Conservation (phyloP, 2,797 vertebrate species). For the Eulemur coronatus region DNA sequence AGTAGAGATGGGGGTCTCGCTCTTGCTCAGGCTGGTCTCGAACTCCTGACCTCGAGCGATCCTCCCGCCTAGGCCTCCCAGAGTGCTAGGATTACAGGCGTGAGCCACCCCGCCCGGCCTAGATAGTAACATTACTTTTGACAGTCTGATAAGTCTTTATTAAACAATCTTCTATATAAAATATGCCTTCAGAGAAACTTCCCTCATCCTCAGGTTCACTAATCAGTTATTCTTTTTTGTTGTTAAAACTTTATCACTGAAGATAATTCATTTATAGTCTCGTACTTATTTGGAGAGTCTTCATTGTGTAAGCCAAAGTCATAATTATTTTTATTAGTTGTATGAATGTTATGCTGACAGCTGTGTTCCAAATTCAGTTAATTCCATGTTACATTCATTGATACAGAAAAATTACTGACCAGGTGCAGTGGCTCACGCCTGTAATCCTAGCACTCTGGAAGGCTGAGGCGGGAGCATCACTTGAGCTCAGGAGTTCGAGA, state of each 20-base stretch:
- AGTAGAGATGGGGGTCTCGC: no score
- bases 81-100: no score
- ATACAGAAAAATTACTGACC: not conserved
- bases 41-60: no score
- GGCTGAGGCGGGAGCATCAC: no score
- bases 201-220: not conserved
- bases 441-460: no score
- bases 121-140: not conserved
- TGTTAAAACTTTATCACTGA: slow-evolving; percentile 36
- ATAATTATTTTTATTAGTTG: not conserved
- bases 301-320: not conserved
- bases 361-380: slow-evolving; percentile 28
- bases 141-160: not conserved
- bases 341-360: not conserved
- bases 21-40: no score
- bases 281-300: not conserved
- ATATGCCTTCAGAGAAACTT: not conserved
- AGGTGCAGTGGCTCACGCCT: no score
- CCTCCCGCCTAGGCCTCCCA: no score
- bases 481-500: no score
- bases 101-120: not conserved
- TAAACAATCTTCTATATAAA: not conserved
- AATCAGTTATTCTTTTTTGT: not conserved
- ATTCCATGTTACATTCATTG: not conserved
- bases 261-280: not conserved